Conservation (phyloP, 2,797 vertebrate genomes). For the Lithobates sylvaticus region DNA sequence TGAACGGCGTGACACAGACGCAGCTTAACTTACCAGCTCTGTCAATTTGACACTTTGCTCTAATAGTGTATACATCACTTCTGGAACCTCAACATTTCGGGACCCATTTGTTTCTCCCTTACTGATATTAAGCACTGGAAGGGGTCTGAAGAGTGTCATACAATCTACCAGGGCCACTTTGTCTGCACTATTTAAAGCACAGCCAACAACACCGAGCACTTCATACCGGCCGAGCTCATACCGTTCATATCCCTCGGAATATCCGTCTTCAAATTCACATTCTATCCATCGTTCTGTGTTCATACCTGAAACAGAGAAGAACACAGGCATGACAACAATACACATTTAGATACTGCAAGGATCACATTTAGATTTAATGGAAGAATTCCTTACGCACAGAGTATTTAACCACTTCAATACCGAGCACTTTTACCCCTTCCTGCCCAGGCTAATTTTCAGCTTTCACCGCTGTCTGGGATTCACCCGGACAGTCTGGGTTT, state of each 20-base stretch:
- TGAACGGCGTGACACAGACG: slow-evolving; percentile 42
- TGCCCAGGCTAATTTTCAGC: no score
- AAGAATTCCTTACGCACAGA: background rate
- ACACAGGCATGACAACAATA: background rate
- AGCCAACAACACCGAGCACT: background rate
- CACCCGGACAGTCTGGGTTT: no score
- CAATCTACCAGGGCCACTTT: slow-evolving; percentile 55
- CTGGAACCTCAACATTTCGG: slow-evolving; percentile 42
- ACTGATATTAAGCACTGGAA: slow-evolving; percentile 61
- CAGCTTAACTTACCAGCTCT: slow-evolving; percentile 27
- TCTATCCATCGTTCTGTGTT: background rate
- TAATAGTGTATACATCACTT: slow-evolving; percentile 56
- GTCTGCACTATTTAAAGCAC: slow-evolving; percentile 53
- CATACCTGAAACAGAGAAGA: background rate
- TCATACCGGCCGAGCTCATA: slow-evolving; percentile 1
- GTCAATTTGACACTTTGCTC: slow-evolving; percentile 49
- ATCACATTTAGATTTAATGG: background rate
- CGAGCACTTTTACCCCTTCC: no score
- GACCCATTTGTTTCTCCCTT: slow-evolving; percentile 45
- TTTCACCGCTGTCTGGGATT: no score
- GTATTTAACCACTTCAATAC: no score
- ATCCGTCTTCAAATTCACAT: background rate
- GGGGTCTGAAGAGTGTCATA: slow-evolving; percentile 61
- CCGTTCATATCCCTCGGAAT: slow-evolving; percentile 4
- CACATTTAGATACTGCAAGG: background rate